Evolutionary conservation across 2,113 vertebrate species (phyloP), one percentile per base, ranked within the genome.

Genomic region (Taxidea taxus): DNA sequence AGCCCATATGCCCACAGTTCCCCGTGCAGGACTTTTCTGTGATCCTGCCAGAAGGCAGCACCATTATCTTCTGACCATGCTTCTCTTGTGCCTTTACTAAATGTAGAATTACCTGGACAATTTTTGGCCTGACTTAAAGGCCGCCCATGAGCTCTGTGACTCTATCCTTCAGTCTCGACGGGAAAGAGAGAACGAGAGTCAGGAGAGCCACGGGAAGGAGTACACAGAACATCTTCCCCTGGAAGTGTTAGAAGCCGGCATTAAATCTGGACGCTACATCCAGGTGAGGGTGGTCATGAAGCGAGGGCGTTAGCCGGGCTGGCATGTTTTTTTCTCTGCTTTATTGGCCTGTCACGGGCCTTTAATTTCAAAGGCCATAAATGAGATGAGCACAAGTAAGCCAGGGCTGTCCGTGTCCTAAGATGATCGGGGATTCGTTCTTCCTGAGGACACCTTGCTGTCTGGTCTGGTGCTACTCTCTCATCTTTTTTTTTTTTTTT

Each of bases 201-300:
- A 99, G 21, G 99, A 99, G 98, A 98, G 98, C 89, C 97, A 97
- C 0, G 97, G 99, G 2, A 99, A 98, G 20, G 99, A 99, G 97
- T 99, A 99, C 56, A 34, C 98, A 0, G 99, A 99, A 77, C 99
- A 99, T 87, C 98, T 99, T 10, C 99, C 99, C 7, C 7, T 98
- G 34, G 99, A 99, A 86, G 64, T 99, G 20, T 4, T 99, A 96
- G 99, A 99, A 98, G 99, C 99, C 11, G 99, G 99, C 0, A 99
- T 99, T 97, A 99, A 99, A 95, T 99, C 99, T n/a, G 99, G 99
- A 15, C 98, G 99, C 94, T 99, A 99, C 64, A 97, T 99, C 81
- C 99, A 99, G 99, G 99, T 99, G 68, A 97, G 90, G 58, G 25
- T 10, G 72, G 13, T 44, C 2, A 4, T 21, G 13, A 7, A 37